Evolutionary conservation across 2,113 vertebrate species (phyloP).

Genomic region (Perccottus glenii): DNA sequence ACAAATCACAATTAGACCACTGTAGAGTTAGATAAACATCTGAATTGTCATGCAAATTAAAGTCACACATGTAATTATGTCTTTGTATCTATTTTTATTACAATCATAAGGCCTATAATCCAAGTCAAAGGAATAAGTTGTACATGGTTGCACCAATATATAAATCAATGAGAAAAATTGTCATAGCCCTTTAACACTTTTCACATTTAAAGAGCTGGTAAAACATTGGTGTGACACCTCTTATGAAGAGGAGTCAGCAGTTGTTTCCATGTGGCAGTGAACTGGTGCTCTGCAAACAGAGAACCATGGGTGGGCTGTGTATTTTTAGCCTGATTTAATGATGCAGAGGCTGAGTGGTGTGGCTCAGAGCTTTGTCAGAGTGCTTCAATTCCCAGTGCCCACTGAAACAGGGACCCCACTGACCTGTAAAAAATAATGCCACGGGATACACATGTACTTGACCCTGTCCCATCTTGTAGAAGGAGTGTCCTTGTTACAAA

Average conservation of each 20-base stretch:
- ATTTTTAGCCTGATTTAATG: constrained; percentile 72
- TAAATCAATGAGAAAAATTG: constrained; percentile 7
- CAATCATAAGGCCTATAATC: no score
- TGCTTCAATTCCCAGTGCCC: constrained; percentile 43
- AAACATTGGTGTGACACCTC: constrained; percentile 18
- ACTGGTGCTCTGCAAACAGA: constrained; percentile 31
- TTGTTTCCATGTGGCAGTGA: constrained; percentile 36
- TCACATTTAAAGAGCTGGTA: constrained; percentile 6
- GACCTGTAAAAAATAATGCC: constrained; percentile 53
- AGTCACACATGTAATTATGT: no score
- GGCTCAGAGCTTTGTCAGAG: constrained; percentile 45
- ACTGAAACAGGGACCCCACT: constrained; percentile 34
- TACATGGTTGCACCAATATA: neutral
- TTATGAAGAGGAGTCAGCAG: constrained; percentile 22
- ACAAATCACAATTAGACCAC: constrained; percentile 1
- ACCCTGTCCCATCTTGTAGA: constrained; percentile 63
- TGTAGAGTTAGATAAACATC: neutral
- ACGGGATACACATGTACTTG: constrained; percentile 56
- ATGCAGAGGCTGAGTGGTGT: constrained; percentile 52
- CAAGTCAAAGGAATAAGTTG: no score
- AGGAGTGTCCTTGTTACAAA: constrained; percentile 68
- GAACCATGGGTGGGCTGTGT: constrained; percentile 50
- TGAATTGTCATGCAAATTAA: neutral
- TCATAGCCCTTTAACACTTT: constrained; percentile 3
- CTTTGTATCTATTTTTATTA: no score